These are phyloP conservation scores for Drosophila ercepeae DNA, from an alignment of 1,140 invertebrate species.

Conservation along the genomic window DNA sequence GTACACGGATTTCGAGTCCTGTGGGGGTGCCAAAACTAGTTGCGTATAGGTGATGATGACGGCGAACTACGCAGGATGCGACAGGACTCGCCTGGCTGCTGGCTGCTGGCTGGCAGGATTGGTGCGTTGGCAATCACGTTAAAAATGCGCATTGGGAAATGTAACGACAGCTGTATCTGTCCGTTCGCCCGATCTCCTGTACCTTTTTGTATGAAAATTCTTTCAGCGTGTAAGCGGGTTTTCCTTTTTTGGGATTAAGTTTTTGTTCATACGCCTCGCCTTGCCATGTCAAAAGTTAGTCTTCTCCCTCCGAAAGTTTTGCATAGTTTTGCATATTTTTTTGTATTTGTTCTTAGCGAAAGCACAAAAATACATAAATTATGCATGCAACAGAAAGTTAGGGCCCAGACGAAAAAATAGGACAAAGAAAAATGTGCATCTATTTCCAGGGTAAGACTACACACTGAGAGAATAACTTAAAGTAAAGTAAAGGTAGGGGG, in stretches of 20 bases:
- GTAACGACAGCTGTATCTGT: conserved; percentile 72
- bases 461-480: conserved; percentile 1
- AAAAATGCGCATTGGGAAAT: conserved; percentile 68
- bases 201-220: conserved; percentile 12
- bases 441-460: conserved; percentile 36
- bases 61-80: conserved; percentile 5
- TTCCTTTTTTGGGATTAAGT: conserved; percentile 55
- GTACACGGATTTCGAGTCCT: conserved; percentile 46
- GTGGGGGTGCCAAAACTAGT: conserved; percentile 39
- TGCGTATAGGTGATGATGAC: conserved; percentile 17
- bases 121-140: conserved; percentile 65
- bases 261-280: conserved; percentile 33
- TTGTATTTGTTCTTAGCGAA: conserved; percentile 38
- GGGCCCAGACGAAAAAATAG: conserved; percentile 25
- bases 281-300: conserved; percentile 47
- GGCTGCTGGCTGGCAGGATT: not conserved
- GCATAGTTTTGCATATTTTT: conserved; percentile 75
- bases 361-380: conserved; percentile 74
- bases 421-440: conserved; percentile 45
- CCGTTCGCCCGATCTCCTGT: conserved; percentile 1
- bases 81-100: conserved; percentile 2
- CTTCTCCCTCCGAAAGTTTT: conserved; percentile 56
- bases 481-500: not conserved
- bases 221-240: conserved; percentile 44
- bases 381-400: conserved; percentile 76